These are phyloP conservation scores for Hemitrygon akajei DNA, from an alignment of 2,797 vertebrate genomes.

Conservation along the genomic window DNA sequence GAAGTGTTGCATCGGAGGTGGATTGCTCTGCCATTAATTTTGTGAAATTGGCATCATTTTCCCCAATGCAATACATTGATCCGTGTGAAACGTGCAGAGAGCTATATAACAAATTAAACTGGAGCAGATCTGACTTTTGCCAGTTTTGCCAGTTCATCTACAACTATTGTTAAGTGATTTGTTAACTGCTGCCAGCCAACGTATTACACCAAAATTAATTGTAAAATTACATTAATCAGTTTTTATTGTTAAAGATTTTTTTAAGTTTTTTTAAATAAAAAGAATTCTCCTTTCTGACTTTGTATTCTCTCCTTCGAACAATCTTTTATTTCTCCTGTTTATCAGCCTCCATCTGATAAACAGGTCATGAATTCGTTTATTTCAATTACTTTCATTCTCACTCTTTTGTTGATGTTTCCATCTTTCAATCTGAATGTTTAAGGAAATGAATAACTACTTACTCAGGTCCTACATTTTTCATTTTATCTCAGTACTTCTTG, in stretches of 20 bases:
- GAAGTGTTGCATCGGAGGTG: neutral
- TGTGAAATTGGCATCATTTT: neutral
- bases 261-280: neutral
- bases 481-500: neutral
- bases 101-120: no score
- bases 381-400: neutral
- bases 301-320: neutral
- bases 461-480: neutral
- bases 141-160: neutral
- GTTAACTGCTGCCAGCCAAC: neutral
- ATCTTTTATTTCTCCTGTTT: neutral
- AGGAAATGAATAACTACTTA: neutral
- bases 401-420: neutral
- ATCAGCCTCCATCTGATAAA: no score
- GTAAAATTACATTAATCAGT: neutral
- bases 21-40: neutral
- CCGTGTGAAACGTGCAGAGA: no score
- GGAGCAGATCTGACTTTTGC: no score
- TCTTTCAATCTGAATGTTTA: neutral
- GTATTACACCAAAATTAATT: neutral
- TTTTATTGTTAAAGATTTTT: neutral
- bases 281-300: neutral
- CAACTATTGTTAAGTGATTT: neutral
- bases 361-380: neutral
- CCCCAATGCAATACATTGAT: neutral